Percentiles rank a stretch among this genome's conserved stretches.
These are phyloP conservation scores for Melitaea athalia DNA, from an alignment of 2,888 invertebrate species.

Conservation along the genomic window DNA sequence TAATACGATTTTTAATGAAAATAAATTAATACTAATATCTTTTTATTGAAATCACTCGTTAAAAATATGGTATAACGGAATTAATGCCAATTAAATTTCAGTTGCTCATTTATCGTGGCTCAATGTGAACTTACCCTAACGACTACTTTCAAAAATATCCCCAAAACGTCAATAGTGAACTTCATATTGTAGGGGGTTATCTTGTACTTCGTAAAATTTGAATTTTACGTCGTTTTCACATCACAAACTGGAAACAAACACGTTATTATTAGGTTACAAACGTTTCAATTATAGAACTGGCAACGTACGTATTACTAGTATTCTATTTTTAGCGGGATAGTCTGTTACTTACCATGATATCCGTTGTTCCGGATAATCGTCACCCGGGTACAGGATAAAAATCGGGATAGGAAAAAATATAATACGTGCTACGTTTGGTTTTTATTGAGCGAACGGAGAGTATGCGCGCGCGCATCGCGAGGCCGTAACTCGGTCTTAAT, in stretches of 20 bases:
- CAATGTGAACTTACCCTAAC: slow-evolving; percentile 66
- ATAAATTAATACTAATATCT: neutral
- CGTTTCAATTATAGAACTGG: slow-evolving; percentile 31
- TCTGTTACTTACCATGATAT: slow-evolving; percentile 53
- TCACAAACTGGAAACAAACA: slow-evolving; percentile 66
- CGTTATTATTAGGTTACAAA: slow-evolving; percentile 50
- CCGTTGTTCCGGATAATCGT: slow-evolving; percentile 29
- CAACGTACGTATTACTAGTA: slow-evolving; percentile 45
- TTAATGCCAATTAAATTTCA: neutral
- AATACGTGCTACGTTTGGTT: slow-evolving; percentile 77
- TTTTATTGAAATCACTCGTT: neutral
- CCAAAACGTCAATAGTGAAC: slow-evolving; percentile 78
- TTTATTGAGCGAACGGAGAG: slow-evolving; percentile 63
- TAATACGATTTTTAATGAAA: neutral
- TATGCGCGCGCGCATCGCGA: slow-evolving; percentile 74
- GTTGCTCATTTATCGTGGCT: neutral
- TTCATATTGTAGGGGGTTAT: slow-evolving; percentile 64
- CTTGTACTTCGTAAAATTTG: slow-evolving; percentile 47
- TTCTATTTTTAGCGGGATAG: slow-evolving; percentile 47
- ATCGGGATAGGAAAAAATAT: slow-evolving; percentile 69
- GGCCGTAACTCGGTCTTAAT: slow-evolving; percentile 76
- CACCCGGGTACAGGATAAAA: slow-evolving; percentile 43
- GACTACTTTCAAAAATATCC: slow-evolving; percentile 78
- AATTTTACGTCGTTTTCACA: slow-evolving; percentile 63
- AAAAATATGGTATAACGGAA: neutral